A percentile compares a stretch with the other conserved stretches of the same genome.
Conservation (phyloP, 2,797 vertebrate genomes). For the Nasua narica region DNA sequence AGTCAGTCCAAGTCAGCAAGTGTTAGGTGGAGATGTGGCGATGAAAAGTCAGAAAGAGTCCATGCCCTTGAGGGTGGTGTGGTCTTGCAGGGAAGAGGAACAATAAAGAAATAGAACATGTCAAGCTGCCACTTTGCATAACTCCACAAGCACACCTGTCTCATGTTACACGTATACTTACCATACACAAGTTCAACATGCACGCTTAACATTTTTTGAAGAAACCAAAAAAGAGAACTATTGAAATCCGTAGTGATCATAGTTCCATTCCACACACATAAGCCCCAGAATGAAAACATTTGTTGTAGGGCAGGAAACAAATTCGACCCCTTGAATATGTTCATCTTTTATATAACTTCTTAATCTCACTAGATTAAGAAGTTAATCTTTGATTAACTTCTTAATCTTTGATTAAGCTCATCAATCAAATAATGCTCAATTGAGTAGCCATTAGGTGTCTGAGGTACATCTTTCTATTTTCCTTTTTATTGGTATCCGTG, state of each 20-base stretch:
- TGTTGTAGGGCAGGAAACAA: background rate
- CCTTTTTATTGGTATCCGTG: background rate
- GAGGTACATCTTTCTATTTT: background rate
- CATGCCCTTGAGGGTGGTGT: background rate
- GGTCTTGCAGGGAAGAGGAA: background rate
- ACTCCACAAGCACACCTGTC: background rate
- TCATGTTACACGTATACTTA: background rate
- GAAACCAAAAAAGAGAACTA: background rate
- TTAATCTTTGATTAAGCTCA: no score
- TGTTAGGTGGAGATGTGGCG: background rate
- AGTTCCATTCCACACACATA: background rate
- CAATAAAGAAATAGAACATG: background rate
- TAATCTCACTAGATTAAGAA: no score
- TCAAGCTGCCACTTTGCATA: background rate
- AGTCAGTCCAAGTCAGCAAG: background rate
- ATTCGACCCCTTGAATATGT: background rate
- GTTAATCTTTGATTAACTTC: no score
- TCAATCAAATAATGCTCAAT: background rate
- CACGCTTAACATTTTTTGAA: background rate
- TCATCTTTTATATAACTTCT: conserved; percentile 16
- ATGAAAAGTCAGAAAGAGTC: background rate
- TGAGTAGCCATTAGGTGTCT: background rate
- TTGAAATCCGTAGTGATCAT: background rate
- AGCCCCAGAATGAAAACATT: background rate
- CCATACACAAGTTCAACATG: background rate